Percentiles rank a stretch among this genome's conserved stretches.
These are phyloP conservation scores for Shargacucullia verbasci DNA, from an alignment of 2,888 invertebrate species.

Conservation along the genomic window DNA sequence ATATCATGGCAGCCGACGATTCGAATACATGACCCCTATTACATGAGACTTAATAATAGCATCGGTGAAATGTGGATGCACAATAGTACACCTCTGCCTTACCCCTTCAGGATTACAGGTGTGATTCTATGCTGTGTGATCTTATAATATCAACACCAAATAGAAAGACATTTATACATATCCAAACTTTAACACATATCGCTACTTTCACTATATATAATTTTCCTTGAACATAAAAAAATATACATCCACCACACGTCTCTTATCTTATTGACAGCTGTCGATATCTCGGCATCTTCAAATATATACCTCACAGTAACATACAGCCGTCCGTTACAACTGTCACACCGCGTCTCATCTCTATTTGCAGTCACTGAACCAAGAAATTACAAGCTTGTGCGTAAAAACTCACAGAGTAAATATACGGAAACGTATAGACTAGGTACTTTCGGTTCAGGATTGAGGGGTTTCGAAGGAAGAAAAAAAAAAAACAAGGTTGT, in stretches of 20 bases:
- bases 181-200: too few species aligned
- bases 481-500: too few species aligned
- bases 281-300: constrained; percentile 14
- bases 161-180: too few species aligned
- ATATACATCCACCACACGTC: constrained; percentile 1
- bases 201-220: too few species aligned
- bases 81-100: too few species aligned
- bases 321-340: constrained; percentile 8
- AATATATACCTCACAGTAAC: constrained; percentile 8
- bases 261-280: constrained; percentile 17
- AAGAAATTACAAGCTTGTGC: constrained; percentile 46
- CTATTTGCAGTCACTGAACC: constrained; percentile 52
- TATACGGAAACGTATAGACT: constrained; percentile 8
- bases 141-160: too few species aligned
- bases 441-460: constrained; percentile 4
- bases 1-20: too few species aligned
- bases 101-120: too few species aligned
- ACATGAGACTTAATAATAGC: too few species aligned
- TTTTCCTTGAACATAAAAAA: not conserved
- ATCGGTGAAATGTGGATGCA: too few species aligned
- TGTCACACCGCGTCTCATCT: constrained; percentile 28
- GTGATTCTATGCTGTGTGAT: too few species aligned
- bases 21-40: too few species aligned
- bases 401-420: not conserved
- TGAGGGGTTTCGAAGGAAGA: constrained; percentile 1